Percentiles rank a stretch among this genome's conserved stretches.
phyloP scores from a whole-genome alignment of 2,888 invertebrate genomes.

The Caenorhabditis afra region DNA sequence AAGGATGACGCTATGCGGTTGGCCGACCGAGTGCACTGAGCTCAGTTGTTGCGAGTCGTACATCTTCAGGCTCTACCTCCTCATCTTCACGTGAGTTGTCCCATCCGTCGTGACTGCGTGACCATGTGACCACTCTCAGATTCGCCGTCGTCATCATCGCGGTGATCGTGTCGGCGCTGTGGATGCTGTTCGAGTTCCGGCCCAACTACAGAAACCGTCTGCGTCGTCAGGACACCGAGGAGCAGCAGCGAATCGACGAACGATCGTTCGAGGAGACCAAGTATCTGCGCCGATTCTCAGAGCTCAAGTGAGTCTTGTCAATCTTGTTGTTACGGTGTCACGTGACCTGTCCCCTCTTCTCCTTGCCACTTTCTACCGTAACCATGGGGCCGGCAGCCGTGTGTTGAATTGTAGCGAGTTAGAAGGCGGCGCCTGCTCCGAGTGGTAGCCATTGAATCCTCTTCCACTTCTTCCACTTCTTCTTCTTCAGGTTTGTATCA shows the following conservation, averaged over 20 bases:
- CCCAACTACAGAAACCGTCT: slow-evolving; percentile 68
- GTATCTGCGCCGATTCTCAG: slow-evolving; percentile 68
- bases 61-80: slow-evolving; percentile 65
- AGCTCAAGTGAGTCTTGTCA: slow-evolving; percentile 69
- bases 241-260: slow-evolving; percentile 60
- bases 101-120: too few relatives aligned
- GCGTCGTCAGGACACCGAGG: slow-evolving; percentile 63
- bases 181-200: slow-evolving; percentile 67
- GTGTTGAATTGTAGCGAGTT: slow-evolving; percentile 55
- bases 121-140: slow-evolving; percentile 37
- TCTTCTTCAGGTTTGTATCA: slow-evolving; percentile 33
- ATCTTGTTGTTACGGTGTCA: not conserved
- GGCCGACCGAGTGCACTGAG: slow-evolving; percentile 65
- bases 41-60: slow-evolving; percentile 68
- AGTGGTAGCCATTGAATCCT: slow-evolving; percentile 26
- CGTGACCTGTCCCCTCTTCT: too few relatives aligned
- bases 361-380: not conserved
- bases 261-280: slow-evolving; percentile 70
- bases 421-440: slow-evolving; percentile 44
- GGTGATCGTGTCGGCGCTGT: slow-evolving; percentile 56
- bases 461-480: slow-evolving; percentile 18
- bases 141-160: slow-evolving; percentile 60
- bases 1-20: slow-evolving; percentile 67
- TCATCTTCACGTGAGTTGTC: slow-evolving; percentile 62
- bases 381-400: not conserved